Evolutionary conservation across 2,888 invertebrate species (phyloP), one percentile per base, ranked within the genome.

Genomic region (Harpagoxenus sublaevis): DNA sequence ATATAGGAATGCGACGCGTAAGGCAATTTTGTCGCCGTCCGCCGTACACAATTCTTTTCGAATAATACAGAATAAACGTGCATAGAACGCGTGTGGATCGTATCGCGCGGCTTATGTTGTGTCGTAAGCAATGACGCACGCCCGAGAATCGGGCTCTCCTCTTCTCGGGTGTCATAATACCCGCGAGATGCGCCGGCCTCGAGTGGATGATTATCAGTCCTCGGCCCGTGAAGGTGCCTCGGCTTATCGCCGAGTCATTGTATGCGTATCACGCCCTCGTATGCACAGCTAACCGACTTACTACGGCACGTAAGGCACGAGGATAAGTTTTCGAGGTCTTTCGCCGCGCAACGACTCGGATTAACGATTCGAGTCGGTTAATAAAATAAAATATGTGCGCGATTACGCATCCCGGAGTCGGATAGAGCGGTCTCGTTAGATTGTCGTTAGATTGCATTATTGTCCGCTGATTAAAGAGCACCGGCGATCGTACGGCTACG

Each of bases 1-100:
- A 23, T 23, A 23, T 23, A 89, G 92, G 92, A 92, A 92, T 93
- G 93, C 87, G 88, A 86, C 79, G 71, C 84, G 86, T 87, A 85
- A 89, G 83, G 79, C 86, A 88, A 78, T 88, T 89, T 86, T 81
- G 77, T 68, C 82, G 65, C 12, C 18, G n/a, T 12, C 18, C 35
- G 3, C n/a, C 1, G 42, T 60, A n/a, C 4, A 0, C 18, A 10
- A 45, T 70, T 9, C 6, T 31, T 42, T 55, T 53, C 48, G 2
- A 79, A 51, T 18, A 78, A 68, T 55, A 48, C 12, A 79, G n/a
- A 45, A 35, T 35, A 45, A 12, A 15, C 31, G 31, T 42, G 10
- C 35, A 1, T 51, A 9, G 28, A 62, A 45, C 31, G n/a, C 10
- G 18, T 42, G 18, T 28, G 9, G 55, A 73, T 75, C 10, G 42